Evolutionary conservation across 1,140 invertebrate genomes (phyloP), one percentile per base, ranked within the genome.

Genomic region (Apis florea): DNA sequence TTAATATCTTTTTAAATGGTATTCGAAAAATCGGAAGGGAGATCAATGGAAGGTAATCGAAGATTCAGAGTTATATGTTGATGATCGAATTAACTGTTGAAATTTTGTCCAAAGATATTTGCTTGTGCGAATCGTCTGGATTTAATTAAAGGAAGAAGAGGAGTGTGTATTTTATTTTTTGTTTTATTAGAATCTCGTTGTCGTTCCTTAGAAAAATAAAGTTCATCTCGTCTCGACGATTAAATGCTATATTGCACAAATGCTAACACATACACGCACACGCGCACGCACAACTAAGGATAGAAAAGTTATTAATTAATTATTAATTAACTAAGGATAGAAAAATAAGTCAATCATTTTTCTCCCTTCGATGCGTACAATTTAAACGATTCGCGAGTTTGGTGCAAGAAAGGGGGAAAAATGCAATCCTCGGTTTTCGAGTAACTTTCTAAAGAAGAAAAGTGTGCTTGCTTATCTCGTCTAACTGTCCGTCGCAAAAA

Each of bases 401-500:
- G 26, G 11, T 19, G 19, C 8, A 26, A 49, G 8, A 11, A 47
- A 56, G 24, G 0, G 47, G 31, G 26, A 12, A 53, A 40, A 59
- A 49, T 21, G 11, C 4, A 54, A 26, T 49, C 13, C 11, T 9
- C 3, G 47, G 24, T n/a, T 26, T 24, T n/a, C 31, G 26, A 53
- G 17, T 12, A 54, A 77, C 75, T 77, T 77, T 77, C 61, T 26
- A 68, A 11, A 58, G 31, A 49, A 61, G n/a, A 49, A 24, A 40
- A 40, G 31, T 40, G 31, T 40, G 31, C 31, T 40, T 40, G 5
- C 19, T 49, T 64, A n/a, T 64, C 24, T 64, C 56, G 47, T 21
- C 59, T 53, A 31, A 11, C 72, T 19, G 13, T 47, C 31, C 53
- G n/a, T 26, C 26, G 21, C 21, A 3, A 53, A 53, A 40, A 3